A percentile compares a stretch with the other conserved stretches of the same genome.
Evolutionary conservation across 23 tunicate species (phyloP).

Genomic region (Pegea sp.): DNA sequence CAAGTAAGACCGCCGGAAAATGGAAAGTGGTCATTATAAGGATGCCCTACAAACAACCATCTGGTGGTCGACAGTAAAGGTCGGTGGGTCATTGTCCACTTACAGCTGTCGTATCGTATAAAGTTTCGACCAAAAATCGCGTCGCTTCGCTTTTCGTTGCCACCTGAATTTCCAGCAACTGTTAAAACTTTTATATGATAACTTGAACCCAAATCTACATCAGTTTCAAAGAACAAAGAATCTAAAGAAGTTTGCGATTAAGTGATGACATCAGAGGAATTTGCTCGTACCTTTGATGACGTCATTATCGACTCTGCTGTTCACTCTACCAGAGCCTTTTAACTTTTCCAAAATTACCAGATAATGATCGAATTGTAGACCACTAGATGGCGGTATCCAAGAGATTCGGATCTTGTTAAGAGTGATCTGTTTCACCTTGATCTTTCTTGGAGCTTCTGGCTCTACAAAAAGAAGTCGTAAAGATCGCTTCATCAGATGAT

Average conservation of each 20-base stretch:
- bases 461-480: too few species aligned
- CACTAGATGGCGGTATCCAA: constrained; percentile 19
- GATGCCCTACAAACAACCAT: constrained; percentile 36
- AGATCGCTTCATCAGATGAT: too few species aligned
- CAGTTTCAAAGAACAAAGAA: too few species aligned
- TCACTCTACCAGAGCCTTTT: background rate
- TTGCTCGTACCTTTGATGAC: background rate
- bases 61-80: too few species aligned
- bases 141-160: background rate
- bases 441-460: too few species aligned
- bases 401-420: constrained; percentile 16
- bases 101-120: background rate
- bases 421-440: constrained; percentile 62
- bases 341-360: constrained; percentile 19
- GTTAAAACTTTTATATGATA: constrained; percentile 31
- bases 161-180: constrained; percentile 16
- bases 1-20: constrained; percentile 45
- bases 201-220: background rate
- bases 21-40: constrained; percentile 39
- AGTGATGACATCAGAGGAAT: too few species aligned
- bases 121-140: background rate
- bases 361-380: constrained; percentile 9
- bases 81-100: too few species aligned
- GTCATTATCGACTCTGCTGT: constrained; percentile 5
- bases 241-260: too few species aligned